Evolutionary conservation across 2,113 vertebrate genomes (phyloP).

Genomic region (Salvator merianae): DNA sequence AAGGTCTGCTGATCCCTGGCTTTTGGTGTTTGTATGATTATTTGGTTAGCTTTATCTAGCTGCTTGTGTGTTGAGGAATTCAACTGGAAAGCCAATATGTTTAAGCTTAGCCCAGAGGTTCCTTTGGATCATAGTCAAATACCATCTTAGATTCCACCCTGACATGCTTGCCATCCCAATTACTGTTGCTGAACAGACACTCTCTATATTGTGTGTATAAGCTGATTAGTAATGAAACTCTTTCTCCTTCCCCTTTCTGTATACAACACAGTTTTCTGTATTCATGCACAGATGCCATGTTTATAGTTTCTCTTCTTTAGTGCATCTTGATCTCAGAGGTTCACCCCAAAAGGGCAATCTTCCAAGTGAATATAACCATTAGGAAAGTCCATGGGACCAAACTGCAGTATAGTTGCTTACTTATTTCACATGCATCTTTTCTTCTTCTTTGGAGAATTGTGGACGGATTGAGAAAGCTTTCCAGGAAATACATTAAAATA

Average conservation of each 20-base stretch:
- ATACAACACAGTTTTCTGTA: not conserved
- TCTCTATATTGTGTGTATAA: too few species aligned
- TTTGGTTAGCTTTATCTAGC: too few species aligned
- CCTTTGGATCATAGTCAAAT: too few species aligned
- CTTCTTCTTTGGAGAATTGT: slow-evolving; percentile 41
- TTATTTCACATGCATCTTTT: slow-evolving; percentile 12
- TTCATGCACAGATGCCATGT: not conserved
- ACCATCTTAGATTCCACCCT: too few species aligned
- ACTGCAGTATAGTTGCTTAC: slow-evolving; percentile 46
- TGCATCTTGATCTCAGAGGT: slow-evolving; percentile 15
- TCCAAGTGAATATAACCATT: not conserved
- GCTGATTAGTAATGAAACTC: not conserved
- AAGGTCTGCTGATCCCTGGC: too few species aligned
- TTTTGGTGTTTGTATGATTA: too few species aligned
- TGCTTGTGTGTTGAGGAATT: too few species aligned
- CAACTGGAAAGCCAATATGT: too few species aligned
- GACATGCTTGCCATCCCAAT: too few species aligned
- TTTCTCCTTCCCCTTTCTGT: not conserved
- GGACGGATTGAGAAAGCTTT: slow-evolving; percentile 32
- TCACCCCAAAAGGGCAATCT: slow-evolving; percentile 26
- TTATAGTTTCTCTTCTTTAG: not conserved
- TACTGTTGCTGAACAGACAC: too few species aligned
- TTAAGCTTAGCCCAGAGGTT: too few species aligned
- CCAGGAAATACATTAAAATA: slow-evolving; percentile 37
- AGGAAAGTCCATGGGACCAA: not conserved